Percentiles rank a stretch among this genome's conserved stretches.
These are phyloP conservation scores for Pycnomerus fuliginosus DNA, from an alignment of 2,888 invertebrate genomes.

Conservation along the genomic window DNA sequence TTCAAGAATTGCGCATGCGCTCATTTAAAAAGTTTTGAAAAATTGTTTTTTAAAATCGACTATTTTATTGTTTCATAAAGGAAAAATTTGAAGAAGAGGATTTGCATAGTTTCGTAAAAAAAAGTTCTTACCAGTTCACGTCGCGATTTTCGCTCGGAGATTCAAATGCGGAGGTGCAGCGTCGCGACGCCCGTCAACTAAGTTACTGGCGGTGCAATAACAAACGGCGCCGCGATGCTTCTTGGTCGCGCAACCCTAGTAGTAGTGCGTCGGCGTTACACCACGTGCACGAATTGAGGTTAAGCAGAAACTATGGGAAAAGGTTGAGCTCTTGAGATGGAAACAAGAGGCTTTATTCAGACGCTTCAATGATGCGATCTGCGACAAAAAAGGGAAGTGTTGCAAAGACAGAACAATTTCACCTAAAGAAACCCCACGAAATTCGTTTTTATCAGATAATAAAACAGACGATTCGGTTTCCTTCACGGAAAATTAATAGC, in stretches of 20 bases:
- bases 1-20: too few species aligned
- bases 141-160: too few species aligned
- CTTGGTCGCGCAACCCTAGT: slow-evolving; percentile 9
- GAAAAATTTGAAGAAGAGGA: too few species aligned
- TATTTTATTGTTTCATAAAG: too few species aligned
- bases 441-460: slow-evolving; percentile 8
- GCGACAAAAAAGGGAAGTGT: slow-evolving; percentile 2
- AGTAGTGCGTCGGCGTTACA: slow-evolving; percentile 26
- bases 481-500: slow-evolving; percentile 8
- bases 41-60: too few species aligned
- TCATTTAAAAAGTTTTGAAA: too few species aligned
- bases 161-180: slow-evolving; percentile 7
- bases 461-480: slow-evolving; percentile 6
- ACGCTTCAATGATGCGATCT: slow-evolving; percentile 10
- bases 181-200: slow-evolving; percentile 12
- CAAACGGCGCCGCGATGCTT: slow-evolving; percentile 17
- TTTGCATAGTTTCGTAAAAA: too few species aligned
- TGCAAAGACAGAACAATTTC: slow-evolving; percentile 4
- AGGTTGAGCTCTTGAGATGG: slow-evolving; percentile 5
- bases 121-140: too few species aligned
- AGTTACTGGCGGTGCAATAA: slow-evolving; percentile 18
- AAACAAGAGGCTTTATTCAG: slow-evolving; percentile 2
- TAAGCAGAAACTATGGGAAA: slow-evolving; percentile 7
- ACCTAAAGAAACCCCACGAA: slow-evolving; percentile 6
- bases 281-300: slow-evolving; percentile 28